Conservation (phyloP, 2,797 vertebrate species). For the Cottoperca gobio region DNA sequence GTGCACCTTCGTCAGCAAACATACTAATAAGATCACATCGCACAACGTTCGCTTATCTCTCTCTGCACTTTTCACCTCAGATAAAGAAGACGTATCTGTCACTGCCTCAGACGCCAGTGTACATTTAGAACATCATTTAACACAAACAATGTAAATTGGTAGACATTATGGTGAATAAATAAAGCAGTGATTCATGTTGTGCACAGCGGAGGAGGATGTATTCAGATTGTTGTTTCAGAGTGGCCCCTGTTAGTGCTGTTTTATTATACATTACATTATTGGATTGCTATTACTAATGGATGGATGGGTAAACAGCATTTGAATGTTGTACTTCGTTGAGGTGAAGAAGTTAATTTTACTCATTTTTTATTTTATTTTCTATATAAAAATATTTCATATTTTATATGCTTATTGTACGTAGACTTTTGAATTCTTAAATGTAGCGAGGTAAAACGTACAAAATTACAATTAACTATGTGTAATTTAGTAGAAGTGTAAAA, state of each 20-base stretch:
- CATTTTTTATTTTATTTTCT: not conserved
- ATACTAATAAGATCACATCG: conserved; percentile 48
- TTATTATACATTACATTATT: not conserved
- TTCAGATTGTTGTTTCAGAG: not conserved
- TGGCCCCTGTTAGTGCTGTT: not conserved
- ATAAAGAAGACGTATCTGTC: conserved; percentile 34
- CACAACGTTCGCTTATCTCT: conserved; percentile 41
- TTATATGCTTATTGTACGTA: not conserved
- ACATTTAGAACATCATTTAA: conserved; percentile 8
- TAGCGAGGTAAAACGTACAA: not conserved
- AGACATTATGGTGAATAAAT: conserved; percentile 29
- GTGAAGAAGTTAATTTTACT: not conserved
- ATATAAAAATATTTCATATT: not conserved
- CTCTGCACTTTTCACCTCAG: conserved; percentile 23
- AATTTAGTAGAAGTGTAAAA: not conserved
- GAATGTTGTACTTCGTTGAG: not conserved
- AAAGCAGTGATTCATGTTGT: conserved; percentile 10
- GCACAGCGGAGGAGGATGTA: not conserved
- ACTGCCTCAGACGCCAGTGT: not conserved
- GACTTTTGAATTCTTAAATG: not conserved
- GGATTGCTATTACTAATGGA: not conserved
- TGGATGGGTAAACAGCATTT: not conserved
- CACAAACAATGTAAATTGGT: not conserved
- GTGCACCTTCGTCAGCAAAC: conserved; percentile 21
- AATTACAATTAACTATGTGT: not conserved